Conservation (phyloP, 2,797 vertebrate species). For the Cuniculus paca region DNA sequence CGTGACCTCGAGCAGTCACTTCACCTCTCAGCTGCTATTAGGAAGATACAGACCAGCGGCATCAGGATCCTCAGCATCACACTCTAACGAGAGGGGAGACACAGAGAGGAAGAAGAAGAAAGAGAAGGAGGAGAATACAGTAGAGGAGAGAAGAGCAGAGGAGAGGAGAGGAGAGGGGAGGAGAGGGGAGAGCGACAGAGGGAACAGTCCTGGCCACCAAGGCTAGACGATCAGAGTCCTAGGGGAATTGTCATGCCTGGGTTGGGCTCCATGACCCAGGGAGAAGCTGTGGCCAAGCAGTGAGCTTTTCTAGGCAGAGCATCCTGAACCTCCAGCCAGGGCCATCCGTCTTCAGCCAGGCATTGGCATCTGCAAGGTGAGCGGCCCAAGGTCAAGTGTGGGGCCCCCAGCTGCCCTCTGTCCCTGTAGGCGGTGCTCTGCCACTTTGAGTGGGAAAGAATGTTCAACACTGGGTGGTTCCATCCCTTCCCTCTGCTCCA, state of each 20-base stretch:
- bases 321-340: not conserved
- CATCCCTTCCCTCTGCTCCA: no score
- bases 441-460: not conserved
- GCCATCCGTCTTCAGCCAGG: not conserved
- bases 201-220: not conserved
- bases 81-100: not conserved
- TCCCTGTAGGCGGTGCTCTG: not conserved
- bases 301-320: slow-evolving; percentile 8
- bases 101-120: no score
- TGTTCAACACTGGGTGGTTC: not conserved
- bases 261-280: not conserved
- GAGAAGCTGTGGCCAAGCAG: not conserved
- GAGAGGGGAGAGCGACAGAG: not conserved
- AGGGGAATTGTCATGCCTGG: not conserved
- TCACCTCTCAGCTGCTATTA: not conserved
- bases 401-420: not conserved
- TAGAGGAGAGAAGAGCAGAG: not conserved
- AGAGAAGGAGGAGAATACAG: no score
- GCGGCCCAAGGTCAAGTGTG: not conserved
- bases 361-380: not conserved
- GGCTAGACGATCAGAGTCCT: slow-evolving; percentile 16
- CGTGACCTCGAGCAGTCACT: no score
- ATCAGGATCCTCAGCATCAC: not conserved
- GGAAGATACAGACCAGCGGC: not conserved
- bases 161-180: not conserved